Conservation (phyloP, 2,113 vertebrate genomes). For the Ahaetulla prasina region DNA sequence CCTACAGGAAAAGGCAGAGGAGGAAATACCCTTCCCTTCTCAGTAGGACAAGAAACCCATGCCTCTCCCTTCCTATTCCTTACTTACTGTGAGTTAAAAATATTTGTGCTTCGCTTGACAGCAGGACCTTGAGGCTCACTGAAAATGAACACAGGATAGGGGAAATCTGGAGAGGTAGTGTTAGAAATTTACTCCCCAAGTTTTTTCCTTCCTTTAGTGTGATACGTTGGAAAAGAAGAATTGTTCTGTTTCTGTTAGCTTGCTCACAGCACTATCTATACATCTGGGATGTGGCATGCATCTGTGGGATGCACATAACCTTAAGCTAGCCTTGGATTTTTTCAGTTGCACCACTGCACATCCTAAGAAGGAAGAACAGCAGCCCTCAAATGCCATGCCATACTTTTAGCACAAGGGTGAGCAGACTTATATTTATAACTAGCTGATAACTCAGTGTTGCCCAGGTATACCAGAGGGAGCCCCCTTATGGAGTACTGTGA, state of each 20-base stretch:
- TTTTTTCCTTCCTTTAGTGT: neutral
- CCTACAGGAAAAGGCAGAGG: neutral
- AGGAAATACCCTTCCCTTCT: neutral
- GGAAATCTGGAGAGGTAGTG: neutral
- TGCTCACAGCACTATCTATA: neutral
- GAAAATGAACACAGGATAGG: neutral
- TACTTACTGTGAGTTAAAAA: neutral
- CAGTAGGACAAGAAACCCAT: neutral
- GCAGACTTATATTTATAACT: neutral
- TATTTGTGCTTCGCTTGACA: neutral
- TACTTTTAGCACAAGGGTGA: neutral
- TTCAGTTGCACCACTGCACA: neutral
- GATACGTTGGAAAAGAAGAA: neutral
- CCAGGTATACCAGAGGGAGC: too few species aligned
- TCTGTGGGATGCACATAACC: neutral
- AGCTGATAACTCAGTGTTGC: too few species aligned
- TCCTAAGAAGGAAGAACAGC: neutral
- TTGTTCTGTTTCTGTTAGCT: neutral
- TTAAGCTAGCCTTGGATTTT: neutral
- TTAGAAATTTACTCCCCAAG: neutral
- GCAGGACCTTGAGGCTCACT: neutral
- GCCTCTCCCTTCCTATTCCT: neutral
- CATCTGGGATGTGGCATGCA: neutral
- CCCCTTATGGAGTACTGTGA: too few species aligned
- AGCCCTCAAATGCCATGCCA: neutral